Evolutionary conservation across 2,797 vertebrate genomes (phyloP), one percentile per base, ranked within the genome.

Genomic region (Anabacerthia variegaticeps): DNA sequence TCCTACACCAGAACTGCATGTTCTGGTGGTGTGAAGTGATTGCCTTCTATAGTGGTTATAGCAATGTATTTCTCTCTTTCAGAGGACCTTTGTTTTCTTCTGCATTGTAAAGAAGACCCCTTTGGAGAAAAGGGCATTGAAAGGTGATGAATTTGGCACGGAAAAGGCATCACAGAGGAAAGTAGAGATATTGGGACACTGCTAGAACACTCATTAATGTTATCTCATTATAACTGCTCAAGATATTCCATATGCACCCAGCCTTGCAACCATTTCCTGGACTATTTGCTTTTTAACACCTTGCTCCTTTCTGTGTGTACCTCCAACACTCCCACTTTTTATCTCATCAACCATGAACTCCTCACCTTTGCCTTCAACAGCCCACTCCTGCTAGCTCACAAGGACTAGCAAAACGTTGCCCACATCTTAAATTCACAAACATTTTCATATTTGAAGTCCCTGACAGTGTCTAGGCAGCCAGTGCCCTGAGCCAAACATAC

Each of bases 151-250:
- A 91, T 95, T 78, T 89, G 88, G 37, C 49, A 84, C 1, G 1
- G 76, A 86, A 83, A 85, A 91, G 54, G 65, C 15, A 88, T 37
- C 68, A 80, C 2, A 85, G 62, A 85, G 44, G 46, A 80, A 83
- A 93, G 30, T 20, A 6, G 1, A n/a, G 88, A 55, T 88, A 88
- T 68, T 89, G 49, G 62, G 54, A 68, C 68, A 39, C 73, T 78
- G 69, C 58, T 85, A 68, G 44, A 83, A 89, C 36, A 58, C 62
- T 95, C 94, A 88, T 89, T 97, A 96, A 89, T 93, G 49, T 86
- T 37, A 68, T 62, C 82, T 94, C 88, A 78, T 92, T 96, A 77
- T 66, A 80, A 51, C 30, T 43, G 69, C 58, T 91, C 51, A 71
- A 72, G 46, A 6, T 72, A 80, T 46, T 78, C 61, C 46, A 27